Evolutionary conservation across 2,888 invertebrate genomes (phyloP).

Genomic region (Terebella lapidaria): DNA sequence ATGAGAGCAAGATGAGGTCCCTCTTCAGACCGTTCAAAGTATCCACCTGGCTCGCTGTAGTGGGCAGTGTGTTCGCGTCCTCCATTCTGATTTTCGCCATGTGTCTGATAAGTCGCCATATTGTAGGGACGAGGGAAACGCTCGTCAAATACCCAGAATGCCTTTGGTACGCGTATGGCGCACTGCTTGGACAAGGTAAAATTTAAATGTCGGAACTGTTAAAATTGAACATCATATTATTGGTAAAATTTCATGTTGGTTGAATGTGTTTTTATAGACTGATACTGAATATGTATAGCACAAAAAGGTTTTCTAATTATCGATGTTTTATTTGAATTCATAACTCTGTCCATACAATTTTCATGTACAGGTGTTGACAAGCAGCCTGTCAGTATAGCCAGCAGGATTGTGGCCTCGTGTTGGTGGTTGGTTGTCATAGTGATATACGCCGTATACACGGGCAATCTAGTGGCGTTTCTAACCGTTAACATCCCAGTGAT

Average conservation of each 20-base stretch:
- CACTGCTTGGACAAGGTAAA: slow-evolving; percentile 1
- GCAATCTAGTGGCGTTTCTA: slow-evolving; percentile 4
- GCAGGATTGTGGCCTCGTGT: neutral
- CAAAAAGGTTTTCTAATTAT: too few species aligned
- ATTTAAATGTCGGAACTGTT: too few species aligned
- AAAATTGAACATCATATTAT: too few species aligned
- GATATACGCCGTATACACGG: slow-evolving; percentile 5
- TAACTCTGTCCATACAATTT: too few species aligned
- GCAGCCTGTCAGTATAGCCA: neutral
- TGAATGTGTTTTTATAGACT: too few species aligned
- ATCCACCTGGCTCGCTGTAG: neutral
- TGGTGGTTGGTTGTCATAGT: slow-evolving; percentile 3
- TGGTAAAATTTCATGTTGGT: too few species aligned
- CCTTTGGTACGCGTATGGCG: slow-evolving; percentile 3
- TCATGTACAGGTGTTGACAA: neutral
- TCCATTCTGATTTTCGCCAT: neutral
- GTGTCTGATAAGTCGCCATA: neutral
- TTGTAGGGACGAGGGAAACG: neutral
- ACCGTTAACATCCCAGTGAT: neutral
- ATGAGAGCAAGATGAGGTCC: neutral
- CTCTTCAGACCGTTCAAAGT: neutral
- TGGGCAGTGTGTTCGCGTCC: neutral
- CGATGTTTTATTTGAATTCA: too few species aligned
- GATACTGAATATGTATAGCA: too few species aligned
- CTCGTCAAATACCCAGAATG: neutral